Base-by-base conservation (phyloP, 2,888 invertebrate genomes). In the Andrena camellia region DNA sequence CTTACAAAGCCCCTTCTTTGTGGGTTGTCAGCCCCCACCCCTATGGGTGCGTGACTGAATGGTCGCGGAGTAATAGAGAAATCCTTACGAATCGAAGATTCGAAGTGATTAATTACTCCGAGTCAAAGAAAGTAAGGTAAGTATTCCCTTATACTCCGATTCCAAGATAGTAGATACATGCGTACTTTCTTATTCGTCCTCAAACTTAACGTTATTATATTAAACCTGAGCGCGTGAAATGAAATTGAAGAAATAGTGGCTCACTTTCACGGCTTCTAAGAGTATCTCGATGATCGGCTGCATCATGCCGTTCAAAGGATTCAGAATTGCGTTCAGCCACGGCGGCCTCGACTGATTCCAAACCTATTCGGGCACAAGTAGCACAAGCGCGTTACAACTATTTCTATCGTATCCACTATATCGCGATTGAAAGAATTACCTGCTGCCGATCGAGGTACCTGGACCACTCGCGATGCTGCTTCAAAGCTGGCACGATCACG, bases 341-440 rank as follows among this genome's bases (percentile, higher is more conserved):
- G 97, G 95, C 17, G 97, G 97, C 52, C 97, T 95, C 48, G 96
- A 96, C 91, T 97, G 97, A 92, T 97, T 97, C 97, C 97, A 97
- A 1, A 97, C 96, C 97, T 97, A 83, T 1, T 6, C n/a, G 20
- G 1, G 2, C 13, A 59, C 26, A 60, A 1, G n/a, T 60, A 31
- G 0, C 23, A 42, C 20, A 13, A 5, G 17, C 4, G 13, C 13
- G 1, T 48, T 42, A 10, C 4, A 13, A 42, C n/a, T 10, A 33
- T 48, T 23, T 4, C 0, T 6, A 6, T 31, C 52, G 5, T 10
- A 0, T 35, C 35, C 2, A 1, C 10, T 6, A 3, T 50, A 17
- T 29, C 60, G 0, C 13, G 26, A 26, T 13, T 66, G 52, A 26
- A 31, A 59, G 1, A 48, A 29, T 10, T 70, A 97, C 96, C 95